Evolutionary conservation across 2,113 vertebrate genomes (phyloP).

Genomic region (Anguilla rostrata): DNA sequence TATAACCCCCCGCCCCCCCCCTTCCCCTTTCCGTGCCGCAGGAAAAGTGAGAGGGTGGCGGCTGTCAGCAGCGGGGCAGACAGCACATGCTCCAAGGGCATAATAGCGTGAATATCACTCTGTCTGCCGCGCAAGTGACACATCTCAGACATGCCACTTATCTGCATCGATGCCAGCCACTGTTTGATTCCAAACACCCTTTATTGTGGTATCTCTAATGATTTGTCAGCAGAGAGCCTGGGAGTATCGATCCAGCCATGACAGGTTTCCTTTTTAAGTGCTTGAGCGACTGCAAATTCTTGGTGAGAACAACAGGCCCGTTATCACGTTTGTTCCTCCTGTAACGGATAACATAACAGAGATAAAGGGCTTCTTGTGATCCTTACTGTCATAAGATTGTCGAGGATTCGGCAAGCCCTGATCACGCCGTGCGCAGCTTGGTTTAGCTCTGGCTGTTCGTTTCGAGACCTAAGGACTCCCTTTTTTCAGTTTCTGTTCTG

Average conservation of each 20-base stretch:
- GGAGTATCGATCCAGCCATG: conserved; percentile 40
- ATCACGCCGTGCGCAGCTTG: not conserved
- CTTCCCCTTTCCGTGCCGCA: not conserved
- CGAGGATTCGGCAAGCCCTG: not conserved
- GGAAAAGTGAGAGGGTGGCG: not conserved
- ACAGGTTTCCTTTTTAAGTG: conserved; percentile 31
- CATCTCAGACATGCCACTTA: not conserved
- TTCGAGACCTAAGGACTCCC: not conserved
- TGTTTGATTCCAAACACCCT: not conserved
- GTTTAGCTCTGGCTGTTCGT: not conserved
- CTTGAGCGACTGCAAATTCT: conserved; percentile 17
- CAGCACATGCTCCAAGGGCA: not conserved
- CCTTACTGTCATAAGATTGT: not conserved
- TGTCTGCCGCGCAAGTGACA: not conserved
- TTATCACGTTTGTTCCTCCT: conserved; percentile 30
- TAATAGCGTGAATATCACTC: not conserved
- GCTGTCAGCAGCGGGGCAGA: not conserved
- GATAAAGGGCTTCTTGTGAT: not conserved
- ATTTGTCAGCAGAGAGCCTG: not conserved
- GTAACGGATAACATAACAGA: not conserved
- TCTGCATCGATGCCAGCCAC: not conserved
- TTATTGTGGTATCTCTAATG: not conserved
- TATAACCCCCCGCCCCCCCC: not conserved
- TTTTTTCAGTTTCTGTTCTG: conserved; percentile 11
- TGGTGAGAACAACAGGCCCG: conserved; percentile 21